A percentile compares a stretch with the other conserved stretches of the same genome.
These are phyloP conservation scores for Pristionchus entomophagus DNA, from an alignment of 2,888 invertebrate species.

Conservation along the genomic window DNA sequence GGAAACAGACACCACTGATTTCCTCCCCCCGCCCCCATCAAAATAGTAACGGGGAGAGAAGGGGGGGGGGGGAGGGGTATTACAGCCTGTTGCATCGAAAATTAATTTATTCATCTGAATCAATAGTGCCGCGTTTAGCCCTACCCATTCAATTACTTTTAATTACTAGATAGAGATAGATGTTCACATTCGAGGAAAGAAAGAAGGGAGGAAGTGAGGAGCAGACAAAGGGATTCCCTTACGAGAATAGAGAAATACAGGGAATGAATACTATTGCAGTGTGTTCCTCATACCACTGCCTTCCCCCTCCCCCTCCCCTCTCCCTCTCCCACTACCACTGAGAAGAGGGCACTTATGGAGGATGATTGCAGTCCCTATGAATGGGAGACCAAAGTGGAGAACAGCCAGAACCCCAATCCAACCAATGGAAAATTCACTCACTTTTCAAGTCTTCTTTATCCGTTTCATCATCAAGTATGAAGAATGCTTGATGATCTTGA, in stretches of 20 bases:
- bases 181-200: not conserved
- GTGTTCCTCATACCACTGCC: not conserved
- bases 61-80: not conserved
- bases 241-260: not conserved
- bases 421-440: constrained; percentile 77
- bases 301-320: not conserved
- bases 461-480: constrained; percentile 90
- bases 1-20: not conserved
- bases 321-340: constrained; percentile 4
- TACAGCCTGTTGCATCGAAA: not conserved
- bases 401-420: not conserved
- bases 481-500: constrained; percentile 97
- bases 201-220: not conserved
- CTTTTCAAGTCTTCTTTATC: constrained; percentile 91
- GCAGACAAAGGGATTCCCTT: not conserved
- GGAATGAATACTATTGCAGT: not conserved
- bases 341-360: constrained; percentile 5
- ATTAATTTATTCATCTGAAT: constrained; percentile 17
- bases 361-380: not conserved
- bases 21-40: no score
- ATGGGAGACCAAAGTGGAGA: not conserved
- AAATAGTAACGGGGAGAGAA: not conserved
- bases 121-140: not conserved
- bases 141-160: constrained; percentile 31
- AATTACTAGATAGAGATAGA: constrained; percentile 1